Evolutionary conservation across 2,113 vertebrate genomes (phyloP).

Genomic region (Excalfactoria chinensis): DNA sequence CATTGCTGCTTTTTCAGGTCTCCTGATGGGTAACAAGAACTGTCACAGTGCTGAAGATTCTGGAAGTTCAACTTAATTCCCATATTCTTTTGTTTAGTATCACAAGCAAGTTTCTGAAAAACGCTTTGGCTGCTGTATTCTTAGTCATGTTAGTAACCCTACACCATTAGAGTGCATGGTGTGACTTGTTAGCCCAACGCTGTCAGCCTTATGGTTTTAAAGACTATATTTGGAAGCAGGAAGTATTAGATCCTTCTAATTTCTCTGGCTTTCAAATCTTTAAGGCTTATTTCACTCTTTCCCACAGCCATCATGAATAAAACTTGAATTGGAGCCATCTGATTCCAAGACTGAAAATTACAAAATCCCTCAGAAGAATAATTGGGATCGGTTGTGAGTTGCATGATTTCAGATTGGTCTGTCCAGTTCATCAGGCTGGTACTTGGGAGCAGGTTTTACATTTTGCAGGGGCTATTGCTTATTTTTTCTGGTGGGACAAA

Average conservation of each 20-base stretch:
- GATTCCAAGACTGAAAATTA: not conserved
- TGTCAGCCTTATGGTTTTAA: not conserved
- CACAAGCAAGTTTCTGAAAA: not conserved
- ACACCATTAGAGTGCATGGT: rapidly evolving
- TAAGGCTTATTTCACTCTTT: not conserved
- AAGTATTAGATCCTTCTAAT: not conserved
- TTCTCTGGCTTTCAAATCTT: not conserved
- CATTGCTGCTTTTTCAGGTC: rapidly evolving
- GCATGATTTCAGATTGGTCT: not conserved
- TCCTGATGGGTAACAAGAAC: not conserved
- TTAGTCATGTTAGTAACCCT: not conserved
- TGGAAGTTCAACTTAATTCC: not conserved
- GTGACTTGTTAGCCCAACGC: not conserved
- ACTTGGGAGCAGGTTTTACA: not conserved
- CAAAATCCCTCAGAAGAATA: not conserved
- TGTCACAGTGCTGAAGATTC: not conserved
- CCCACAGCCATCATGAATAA: not conserved
- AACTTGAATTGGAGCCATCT: not conserved
- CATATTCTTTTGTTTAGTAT: not conserved
- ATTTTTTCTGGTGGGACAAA: not conserved
- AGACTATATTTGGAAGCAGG: not conserved
- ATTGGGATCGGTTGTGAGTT: not conserved
- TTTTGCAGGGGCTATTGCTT: not conserved
- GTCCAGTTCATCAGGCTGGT: not conserved
- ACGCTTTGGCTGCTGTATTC: not conserved